Evolutionary conservation across 2,797 vertebrate species (phyloP).

Genomic region (Lacerta agilis): DNA sequence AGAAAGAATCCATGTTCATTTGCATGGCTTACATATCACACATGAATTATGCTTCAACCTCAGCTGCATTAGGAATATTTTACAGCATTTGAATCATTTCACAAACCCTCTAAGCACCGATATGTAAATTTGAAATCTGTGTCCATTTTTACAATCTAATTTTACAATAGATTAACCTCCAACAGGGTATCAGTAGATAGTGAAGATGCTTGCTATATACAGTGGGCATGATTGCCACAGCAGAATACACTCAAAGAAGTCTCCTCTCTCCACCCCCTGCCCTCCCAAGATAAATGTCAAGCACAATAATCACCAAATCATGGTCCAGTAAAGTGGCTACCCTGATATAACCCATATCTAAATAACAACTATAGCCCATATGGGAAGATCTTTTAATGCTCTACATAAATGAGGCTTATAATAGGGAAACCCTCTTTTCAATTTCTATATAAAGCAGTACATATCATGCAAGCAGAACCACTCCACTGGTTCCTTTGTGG

Average conservation of each 20-base stretch:
- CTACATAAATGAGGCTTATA: slow-evolving; percentile 60
- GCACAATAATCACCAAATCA: slow-evolving; percentile 63
- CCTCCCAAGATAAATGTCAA: slow-evolving; percentile 59
- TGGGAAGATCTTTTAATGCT: slow-evolving; percentile 29
- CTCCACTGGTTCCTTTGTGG: slow-evolving; percentile 45
- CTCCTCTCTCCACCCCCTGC: slow-evolving; percentile 33
- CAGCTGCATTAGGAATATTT: slow-evolving; percentile 44
- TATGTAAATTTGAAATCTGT: slow-evolving; percentile 66
- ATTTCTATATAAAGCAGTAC: slow-evolving; percentile 59
- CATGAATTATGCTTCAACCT: slow-evolving; percentile 65
- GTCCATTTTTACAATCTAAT: slow-evolving; percentile 77
- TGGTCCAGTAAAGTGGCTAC: slow-evolving; percentile 15
- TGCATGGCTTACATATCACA: slow-evolving; percentile 61
- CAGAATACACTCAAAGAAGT: slow-evolving; percentile 58
- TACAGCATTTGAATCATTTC: slow-evolving; percentile 59
- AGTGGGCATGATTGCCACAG: slow-evolving; percentile 49
- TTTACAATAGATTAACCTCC: slow-evolving; percentile 79
- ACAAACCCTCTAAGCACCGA: slow-evolving; percentile 50
- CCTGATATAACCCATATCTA: slow-evolving; percentile 53
- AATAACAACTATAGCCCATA: slow-evolving; percentile 38
- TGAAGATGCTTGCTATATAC: slow-evolving; percentile 47
- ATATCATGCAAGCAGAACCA: slow-evolving; percentile 22
- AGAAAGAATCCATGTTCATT: slow-evolving; percentile 66
- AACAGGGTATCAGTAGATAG: slow-evolving; percentile 63
- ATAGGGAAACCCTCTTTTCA: slow-evolving; percentile 41